Evolutionary conservation across 1,140 invertebrate genomes (phyloP).

Genomic region (Periplaneta americana): DNA sequence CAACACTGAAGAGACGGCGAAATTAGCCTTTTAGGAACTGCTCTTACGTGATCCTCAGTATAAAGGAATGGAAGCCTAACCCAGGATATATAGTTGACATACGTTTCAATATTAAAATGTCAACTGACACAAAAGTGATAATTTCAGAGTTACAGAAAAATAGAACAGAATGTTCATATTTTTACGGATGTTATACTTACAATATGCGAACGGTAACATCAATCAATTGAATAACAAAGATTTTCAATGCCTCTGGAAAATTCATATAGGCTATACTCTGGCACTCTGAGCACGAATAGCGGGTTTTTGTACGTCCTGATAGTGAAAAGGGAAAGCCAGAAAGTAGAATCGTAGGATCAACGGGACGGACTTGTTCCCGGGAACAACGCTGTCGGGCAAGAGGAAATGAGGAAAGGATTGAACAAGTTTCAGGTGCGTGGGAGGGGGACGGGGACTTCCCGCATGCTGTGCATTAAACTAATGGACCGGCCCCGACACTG

Average conservation of each 20-base stretch:
- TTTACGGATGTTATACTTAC: too few species aligned
- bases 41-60: too few species aligned
- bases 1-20: too few species aligned
- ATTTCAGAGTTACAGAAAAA: background rate
- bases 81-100: too few species aligned
- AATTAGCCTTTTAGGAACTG: too few species aligned
- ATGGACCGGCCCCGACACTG: background rate
- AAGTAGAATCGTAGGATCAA: background rate
- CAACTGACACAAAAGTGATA: background rate
- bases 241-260: background rate
- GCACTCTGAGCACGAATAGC: background rate
- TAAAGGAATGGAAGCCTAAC: too few species aligned
- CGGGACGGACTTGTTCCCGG: background rate
- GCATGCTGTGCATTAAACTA: slow-evolving; percentile 4
- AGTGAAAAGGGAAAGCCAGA: background rate
- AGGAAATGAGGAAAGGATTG: background rate
- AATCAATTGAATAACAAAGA: background rate
- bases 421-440: background rate
- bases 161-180: too few species aligned
- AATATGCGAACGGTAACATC: too few species aligned
- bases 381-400: background rate
- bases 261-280: background rate
- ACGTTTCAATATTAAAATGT: background rate
- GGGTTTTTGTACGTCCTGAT: background rate
- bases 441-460: too few species aligned